Evolutionary conservation across 2,797 vertebrate species (phyloP).

Genomic region (Enteromius thamalakanensis): DNA sequence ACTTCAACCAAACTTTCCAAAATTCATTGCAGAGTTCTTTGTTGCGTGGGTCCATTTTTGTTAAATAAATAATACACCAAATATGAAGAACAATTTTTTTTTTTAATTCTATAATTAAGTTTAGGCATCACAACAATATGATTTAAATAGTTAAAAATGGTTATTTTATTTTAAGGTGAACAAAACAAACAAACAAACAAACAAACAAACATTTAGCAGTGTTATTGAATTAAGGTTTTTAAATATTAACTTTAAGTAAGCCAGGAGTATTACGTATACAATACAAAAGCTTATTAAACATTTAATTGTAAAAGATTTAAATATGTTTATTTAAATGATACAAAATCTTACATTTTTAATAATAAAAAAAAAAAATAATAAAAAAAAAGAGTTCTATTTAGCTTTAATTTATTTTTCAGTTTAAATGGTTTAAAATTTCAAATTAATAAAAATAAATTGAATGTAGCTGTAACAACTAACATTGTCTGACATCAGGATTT

Average conservation of each 20-base stretch:
- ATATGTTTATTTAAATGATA: background rate
- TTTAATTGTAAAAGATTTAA: background rate
- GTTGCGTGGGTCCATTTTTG: background rate
- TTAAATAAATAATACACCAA: too few relatives aligned
- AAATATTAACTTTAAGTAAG: background rate
- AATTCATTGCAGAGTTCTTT: background rate
- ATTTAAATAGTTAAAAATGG: background rate
- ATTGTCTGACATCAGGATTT: background rate
- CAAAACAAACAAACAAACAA: too few relatives aligned
- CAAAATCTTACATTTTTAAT: too few relatives aligned
- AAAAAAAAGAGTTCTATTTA: background rate
- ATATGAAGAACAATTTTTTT: background rate
- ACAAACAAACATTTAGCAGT: too few relatives aligned
- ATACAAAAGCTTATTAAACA: too few relatives aligned
- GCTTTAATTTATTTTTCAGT: background rate
- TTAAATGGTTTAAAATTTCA: too few relatives aligned
- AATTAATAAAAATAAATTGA: background rate
- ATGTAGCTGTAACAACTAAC: background rate
- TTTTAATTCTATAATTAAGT: background rate
- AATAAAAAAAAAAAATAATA: too few relatives aligned
- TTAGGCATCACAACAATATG: background rate
- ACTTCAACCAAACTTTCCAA: background rate
- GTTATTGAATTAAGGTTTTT: background rate
- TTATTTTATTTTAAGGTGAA: too few relatives aligned
- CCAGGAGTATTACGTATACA: background rate